These are phyloP conservation scores for Melanophora roralis DNA, from an alignment of 2,888 invertebrate species.

Conservation along the genomic window DNA sequence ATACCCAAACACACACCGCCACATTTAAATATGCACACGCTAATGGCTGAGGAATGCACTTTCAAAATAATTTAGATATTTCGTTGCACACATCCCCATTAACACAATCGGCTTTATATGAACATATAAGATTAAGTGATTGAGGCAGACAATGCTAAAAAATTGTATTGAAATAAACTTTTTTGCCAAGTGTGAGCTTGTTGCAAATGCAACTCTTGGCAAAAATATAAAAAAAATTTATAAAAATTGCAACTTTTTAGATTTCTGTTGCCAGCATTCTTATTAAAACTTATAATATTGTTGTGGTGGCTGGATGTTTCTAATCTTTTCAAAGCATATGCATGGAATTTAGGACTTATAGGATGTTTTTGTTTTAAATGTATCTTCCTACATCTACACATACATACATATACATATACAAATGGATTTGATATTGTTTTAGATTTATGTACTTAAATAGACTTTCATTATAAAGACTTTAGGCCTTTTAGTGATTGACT, in stretches of 20 bases:
- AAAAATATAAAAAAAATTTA: conserved; percentile 6
- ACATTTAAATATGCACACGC: neutral
- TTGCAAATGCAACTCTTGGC: conserved; percentile 49
- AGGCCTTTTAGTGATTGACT: conserved; percentile 62
- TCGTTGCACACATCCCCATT: neutral
- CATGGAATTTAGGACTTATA: conserved; percentile 17
- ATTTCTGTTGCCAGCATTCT: neutral
- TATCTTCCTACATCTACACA: conserved; percentile 13
- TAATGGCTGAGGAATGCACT: conserved; percentile 47
- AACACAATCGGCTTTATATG: conserved; percentile 23
- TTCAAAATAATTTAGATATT: conserved; percentile 33
- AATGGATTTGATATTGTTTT: conserved; percentile 44
- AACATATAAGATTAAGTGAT: conserved; percentile 60
- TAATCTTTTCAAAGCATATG: conserved; percentile 17
- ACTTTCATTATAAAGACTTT: conserved; percentile 56
- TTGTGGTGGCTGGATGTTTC: conserved; percentile 28
- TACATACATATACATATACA: too few species aligned
- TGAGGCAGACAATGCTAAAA: conserved; percentile 52
- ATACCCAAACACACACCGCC: too few species aligned
- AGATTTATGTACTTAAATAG: conserved; percentile 42
- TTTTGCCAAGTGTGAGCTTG: conserved; percentile 29
- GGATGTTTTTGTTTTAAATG: conserved; percentile 1
- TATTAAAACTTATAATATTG: conserved; percentile 16
- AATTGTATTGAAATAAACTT: conserved; percentile 55
- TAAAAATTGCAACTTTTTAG: conserved; percentile 25